phyloP scores from a whole-genome alignment of 2,797 vertebrate genomes.

The Anguilla anguilla region DNA sequence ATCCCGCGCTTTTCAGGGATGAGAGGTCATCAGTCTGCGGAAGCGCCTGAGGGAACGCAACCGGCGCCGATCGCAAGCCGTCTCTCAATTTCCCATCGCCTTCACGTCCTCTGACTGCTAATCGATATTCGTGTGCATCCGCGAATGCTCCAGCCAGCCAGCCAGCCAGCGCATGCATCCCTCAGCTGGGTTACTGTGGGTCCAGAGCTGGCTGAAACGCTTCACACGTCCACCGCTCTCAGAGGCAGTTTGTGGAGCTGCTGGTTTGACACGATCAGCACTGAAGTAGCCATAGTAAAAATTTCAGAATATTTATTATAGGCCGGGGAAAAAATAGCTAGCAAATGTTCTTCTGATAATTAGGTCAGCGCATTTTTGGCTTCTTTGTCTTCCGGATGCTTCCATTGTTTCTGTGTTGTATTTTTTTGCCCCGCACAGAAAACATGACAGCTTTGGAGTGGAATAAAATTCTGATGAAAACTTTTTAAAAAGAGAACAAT shows the following conservation, averaged over 20 bases:
- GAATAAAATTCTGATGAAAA: neutral
- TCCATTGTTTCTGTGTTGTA: neutral
- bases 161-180: constrained; percentile 42
- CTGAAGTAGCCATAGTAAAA: neutral
- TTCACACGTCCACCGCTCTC: neutral
- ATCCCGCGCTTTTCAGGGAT: constrained; percentile 62
- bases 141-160: constrained; percentile 23
- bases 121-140: constrained; percentile 75
- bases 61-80: constrained; percentile 69
- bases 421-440: neutral
- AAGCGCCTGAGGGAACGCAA: constrained; percentile 70
- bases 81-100: constrained; percentile 74
- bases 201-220: neutral
- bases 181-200: constrained; percentile 21
- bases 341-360: neutral
- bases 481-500: neutral
- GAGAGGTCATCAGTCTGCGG: constrained; percentile 72
- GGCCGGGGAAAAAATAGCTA: neutral
- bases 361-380: neutral
- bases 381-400: neutral
- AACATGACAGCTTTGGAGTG: neutral
- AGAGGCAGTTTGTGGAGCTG: neutral
- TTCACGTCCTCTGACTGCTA: constrained; percentile 74
- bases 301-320: neutral
- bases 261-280: neutral